Conservation (phyloP, 1,140 invertebrate genomes). For the Venturia canescens region DNA sequence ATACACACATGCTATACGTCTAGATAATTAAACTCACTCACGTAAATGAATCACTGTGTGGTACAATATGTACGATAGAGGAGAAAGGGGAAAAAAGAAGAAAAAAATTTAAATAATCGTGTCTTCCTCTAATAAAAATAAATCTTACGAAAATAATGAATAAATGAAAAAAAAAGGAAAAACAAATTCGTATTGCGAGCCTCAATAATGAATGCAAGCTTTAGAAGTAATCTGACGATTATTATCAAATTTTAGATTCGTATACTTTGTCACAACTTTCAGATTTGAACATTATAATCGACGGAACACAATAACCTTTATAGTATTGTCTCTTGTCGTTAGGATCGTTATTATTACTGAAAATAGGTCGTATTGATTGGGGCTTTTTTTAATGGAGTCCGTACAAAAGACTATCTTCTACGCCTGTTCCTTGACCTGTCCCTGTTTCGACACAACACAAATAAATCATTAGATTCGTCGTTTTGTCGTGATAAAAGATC, state of each 20-base stretch:
- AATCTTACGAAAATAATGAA: not conserved
- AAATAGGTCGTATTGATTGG: not conserved
- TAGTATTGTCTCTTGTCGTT: not conserved
- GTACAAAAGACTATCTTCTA: constrained; percentile 71
- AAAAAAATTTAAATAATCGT: constrained; percentile 21
- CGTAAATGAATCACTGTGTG: constrained; percentile 34
- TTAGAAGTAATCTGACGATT: not conserved
- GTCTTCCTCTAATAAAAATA: not conserved
- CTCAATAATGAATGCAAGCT: not conserved
- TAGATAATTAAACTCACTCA: constrained; percentile 41
- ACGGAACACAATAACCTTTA: not conserved
- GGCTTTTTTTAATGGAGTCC: constrained; percentile 12
- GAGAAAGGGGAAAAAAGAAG: constrained; percentile 10
- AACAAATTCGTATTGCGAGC: not conserved
- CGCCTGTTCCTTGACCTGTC: constrained; percentile 72
- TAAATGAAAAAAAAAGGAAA: not conserved
- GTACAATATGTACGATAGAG: constrained; percentile 26
- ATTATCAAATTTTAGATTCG: not conserved
- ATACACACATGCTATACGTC: constrained; percentile 43
- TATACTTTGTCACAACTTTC: not conserved
- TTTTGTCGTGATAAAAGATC: constrained; percentile 13
- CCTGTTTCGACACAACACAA: constrained; percentile 69
- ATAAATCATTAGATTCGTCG: constrained; percentile 56
- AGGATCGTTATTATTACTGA: not conserved
- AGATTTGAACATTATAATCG: not conserved